These are phyloP conservation scores for Nyctalus aviator DNA, from an alignment of 2,797 vertebrate species.

Conservation along the genomic window DNA sequence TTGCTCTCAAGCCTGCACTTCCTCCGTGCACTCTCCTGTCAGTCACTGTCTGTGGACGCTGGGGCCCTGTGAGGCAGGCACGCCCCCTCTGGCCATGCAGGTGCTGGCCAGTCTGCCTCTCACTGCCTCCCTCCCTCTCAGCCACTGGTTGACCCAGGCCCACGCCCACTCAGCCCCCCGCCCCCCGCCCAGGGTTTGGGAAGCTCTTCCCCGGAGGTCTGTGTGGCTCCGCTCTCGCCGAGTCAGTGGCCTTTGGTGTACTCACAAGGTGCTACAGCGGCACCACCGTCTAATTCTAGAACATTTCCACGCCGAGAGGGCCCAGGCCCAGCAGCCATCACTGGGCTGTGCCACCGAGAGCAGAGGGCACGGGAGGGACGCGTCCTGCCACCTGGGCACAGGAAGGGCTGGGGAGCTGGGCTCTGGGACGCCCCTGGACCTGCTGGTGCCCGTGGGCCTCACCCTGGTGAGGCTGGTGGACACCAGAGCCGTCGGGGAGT, in stretches of 20 bases:
- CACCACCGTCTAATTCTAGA: neutral
- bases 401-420: neutral
- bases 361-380: no score
- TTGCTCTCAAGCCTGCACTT: neutral
- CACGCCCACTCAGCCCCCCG: neutral
- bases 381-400: no score
- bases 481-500: no score
- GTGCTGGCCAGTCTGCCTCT: neutral
- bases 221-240: neutral
- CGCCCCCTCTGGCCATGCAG: neutral
- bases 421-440: neutral
- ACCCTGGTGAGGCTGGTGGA: neutral
- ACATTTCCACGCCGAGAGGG: neutral
- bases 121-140: neutral
- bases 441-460: neutral
- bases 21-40: neutral
- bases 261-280: no score
- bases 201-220: neutral
- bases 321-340: rapidly evolving
- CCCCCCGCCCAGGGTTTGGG: neutral
- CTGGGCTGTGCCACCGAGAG: no score
- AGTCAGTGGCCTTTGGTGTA: rapidly evolving
- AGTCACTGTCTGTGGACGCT: neutral
- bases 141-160: neutral
- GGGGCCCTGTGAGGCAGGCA: neutral